Percentiles rank a stretch among this genome's conserved stretches.
phyloP scores from a whole-genome alignment of 2,113 vertebrate genomes.

The Chaetodon auriga region DNA sequence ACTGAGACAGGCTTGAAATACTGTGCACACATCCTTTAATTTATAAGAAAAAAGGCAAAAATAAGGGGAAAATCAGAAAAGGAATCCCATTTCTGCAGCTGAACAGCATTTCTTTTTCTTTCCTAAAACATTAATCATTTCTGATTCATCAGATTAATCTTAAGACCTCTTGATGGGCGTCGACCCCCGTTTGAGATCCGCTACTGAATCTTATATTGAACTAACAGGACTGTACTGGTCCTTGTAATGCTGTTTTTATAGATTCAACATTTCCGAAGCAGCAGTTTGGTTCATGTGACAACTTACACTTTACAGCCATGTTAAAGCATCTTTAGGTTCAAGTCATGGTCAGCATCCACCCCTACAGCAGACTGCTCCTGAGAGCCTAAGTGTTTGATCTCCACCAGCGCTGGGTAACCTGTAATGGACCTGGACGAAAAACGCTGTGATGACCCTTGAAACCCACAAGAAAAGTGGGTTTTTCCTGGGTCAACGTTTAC shows the following conservation, averaged over 20 bases:
- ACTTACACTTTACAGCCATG: neutral
- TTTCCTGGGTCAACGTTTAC: constrained; percentile 28
- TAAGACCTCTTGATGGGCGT: neutral
- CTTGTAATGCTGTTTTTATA: neutral
- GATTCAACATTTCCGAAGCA: neutral
- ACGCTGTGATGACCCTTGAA: neutral
- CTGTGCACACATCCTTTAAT: neutral
- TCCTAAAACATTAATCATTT: neutral
- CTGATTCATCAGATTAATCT: neutral
- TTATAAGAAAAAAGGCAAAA: neutral
- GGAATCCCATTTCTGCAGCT: neutral
- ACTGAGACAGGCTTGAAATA: neutral
- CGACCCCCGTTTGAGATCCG: neutral
- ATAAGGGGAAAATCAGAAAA: neutral
- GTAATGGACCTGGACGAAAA: neutral
- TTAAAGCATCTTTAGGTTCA: neutral
- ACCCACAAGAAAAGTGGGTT: constrained; percentile 13
- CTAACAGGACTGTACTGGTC: neutral
- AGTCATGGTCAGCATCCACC: no score
- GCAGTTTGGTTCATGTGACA: neutral
- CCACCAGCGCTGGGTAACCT: constrained; percentile 5
- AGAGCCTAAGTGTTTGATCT: neutral
- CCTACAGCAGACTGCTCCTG: neutral
- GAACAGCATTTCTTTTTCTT: neutral
- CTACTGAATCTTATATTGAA: neutral